phyloP scores from a whole-genome alignment of 1,140 invertebrate species.

The Trypoxylus dichotomus region DNA sequence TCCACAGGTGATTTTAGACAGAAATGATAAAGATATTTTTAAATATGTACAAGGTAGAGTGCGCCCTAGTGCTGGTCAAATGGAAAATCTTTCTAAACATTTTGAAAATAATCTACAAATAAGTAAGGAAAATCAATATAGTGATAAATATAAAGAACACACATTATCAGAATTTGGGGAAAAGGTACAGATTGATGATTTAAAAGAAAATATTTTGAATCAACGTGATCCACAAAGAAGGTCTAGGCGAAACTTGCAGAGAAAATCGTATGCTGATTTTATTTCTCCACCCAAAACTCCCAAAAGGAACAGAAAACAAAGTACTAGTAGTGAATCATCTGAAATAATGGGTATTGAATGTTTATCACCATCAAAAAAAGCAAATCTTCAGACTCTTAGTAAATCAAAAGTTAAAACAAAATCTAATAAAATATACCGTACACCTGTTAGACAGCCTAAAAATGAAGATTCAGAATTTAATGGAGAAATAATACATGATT shows the following conservation, averaged over 20 bases:
- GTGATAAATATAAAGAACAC: background rate
- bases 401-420: slow-evolving; percentile 1
- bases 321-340: background rate
- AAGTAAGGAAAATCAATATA: background rate
- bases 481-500: background rate
- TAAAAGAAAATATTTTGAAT: background rate
- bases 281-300: slow-evolving; percentile 7
- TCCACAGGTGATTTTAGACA: background rate
- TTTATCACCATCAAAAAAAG: background rate
- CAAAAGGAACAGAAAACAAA: slow-evolving; percentile 27
- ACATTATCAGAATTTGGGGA: background rate
- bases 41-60: background rate
- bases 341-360: background rate
- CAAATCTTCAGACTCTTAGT: background rate
- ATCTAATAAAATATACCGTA: background rate
- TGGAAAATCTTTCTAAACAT: background rate
- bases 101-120: background rate
- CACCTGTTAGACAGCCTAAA: background rate
- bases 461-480: background rate
- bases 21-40: background rate
- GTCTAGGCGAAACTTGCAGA: slow-evolving; percentile 28
- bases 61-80: too few relatives aligned
- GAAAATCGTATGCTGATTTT: slow-evolving; percentile 29
- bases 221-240: slow-evolving; percentile 7
- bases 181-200: background rate